These are phyloP conservation scores for Papilio machaon DNA, from an alignment of 1,140 invertebrate species.

Conservation along the genomic window DNA sequence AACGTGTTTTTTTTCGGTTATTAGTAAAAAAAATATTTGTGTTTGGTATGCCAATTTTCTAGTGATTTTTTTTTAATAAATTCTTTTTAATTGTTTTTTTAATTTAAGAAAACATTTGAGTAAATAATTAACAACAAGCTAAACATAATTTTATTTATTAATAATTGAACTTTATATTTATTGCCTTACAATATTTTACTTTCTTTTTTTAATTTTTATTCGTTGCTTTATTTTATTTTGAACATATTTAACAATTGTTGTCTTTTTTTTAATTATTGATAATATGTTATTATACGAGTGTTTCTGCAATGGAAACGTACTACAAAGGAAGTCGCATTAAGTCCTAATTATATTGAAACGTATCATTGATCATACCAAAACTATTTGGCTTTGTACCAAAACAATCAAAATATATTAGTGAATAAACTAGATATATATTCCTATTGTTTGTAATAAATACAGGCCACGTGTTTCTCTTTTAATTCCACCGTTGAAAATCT, in stretches of 20 bases:
- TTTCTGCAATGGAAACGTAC: too few species aligned
- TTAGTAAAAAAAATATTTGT: not conserved
- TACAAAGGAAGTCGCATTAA: not conserved
- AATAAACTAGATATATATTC: not conserved
- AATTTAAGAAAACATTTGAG: not conserved
- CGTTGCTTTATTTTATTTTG: too few species aligned
- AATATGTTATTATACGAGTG: too few species aligned
- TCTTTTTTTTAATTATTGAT: too few species aligned
- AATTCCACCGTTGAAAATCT: too few species aligned
- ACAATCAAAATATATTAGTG: constrained; percentile 3
- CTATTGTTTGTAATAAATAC: constrained; percentile 5
- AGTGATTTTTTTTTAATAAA: not conserved
- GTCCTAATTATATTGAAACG: not conserved
- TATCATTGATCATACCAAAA: not conserved
- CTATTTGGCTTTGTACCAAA: constrained; percentile 4
- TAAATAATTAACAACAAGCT: too few species aligned
- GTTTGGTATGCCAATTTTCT: not conserved
- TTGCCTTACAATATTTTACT: too few species aligned
- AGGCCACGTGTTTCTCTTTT: not conserved
- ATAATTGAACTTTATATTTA: too few species aligned
- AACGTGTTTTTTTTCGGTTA: not conserved
- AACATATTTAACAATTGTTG: too few species aligned
- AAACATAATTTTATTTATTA: too few species aligned
- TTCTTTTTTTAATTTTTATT: too few species aligned
- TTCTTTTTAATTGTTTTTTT: not conserved